Percentiles rank a stretch among this genome's conserved stretches.
phyloP scores from a whole-genome alignment of 1,140 invertebrate genomes.

The Drosophila mayri region DNA sequence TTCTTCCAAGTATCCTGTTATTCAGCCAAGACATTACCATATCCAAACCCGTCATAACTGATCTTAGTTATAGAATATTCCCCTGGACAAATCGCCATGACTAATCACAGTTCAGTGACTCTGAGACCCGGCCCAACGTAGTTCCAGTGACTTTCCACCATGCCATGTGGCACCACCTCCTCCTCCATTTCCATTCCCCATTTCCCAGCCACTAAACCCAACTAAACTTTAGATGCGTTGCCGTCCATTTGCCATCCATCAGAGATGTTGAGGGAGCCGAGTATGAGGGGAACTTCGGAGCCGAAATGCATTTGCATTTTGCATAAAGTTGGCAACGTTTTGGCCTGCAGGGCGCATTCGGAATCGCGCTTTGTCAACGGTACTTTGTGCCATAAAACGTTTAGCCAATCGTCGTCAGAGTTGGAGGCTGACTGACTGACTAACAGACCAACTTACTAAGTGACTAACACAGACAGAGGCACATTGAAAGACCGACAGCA shows the following conservation, averaged over 20 bases:
- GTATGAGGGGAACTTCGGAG: background rate
- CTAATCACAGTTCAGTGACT: constrained; percentile 64
- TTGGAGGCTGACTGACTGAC: constrained; percentile 20
- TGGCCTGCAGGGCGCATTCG: constrained; percentile 61
- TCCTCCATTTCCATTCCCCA: background rate
- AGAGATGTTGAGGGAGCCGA: constrained; percentile 34
- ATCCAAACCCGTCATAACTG: constrained; percentile 11
- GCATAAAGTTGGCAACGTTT: constrained; percentile 75
- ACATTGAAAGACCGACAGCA: background rate
- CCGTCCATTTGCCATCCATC: constrained; percentile 66
- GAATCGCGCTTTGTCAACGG: constrained; percentile 69
- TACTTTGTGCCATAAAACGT: constrained; percentile 78
- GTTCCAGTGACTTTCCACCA: constrained; percentile 32
- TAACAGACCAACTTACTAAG: background rate
- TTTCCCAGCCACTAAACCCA: background rate
- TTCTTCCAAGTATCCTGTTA: too few species aligned
- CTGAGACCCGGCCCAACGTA: constrained; percentile 31
- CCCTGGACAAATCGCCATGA: constrained; percentile 46
- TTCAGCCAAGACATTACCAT: constrained; percentile 5
- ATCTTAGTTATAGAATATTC: constrained; percentile 41
- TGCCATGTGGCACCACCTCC: constrained; percentile 20
- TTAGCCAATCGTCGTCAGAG: constrained; percentile 65
- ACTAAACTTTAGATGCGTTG: constrained; percentile 45
- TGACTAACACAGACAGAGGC: background rate
- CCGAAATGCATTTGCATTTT: constrained; percentile 77